Evolutionary conservation across 2,888 invertebrate genomes (phyloP).

Genomic region (Willowsia nigromaculata): DNA sequence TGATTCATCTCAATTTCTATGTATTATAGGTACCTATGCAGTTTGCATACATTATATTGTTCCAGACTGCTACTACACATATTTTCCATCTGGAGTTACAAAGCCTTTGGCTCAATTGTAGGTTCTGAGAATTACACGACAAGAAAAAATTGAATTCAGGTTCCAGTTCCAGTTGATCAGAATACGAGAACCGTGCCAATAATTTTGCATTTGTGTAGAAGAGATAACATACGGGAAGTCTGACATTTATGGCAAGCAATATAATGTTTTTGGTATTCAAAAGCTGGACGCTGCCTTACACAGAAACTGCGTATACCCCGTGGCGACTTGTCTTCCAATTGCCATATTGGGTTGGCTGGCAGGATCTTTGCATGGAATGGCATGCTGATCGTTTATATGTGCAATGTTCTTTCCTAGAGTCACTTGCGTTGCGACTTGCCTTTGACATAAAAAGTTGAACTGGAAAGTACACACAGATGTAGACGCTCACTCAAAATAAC

Average conservation of each 20-base stretch:
- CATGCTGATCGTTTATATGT: not conserved
- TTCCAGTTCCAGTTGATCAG: not conserved
- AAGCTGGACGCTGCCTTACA: not conserved
- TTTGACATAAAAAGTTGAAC: not conserved
- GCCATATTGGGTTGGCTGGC: not conserved
- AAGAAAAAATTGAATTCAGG: not conserved
- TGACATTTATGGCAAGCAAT: not conserved
- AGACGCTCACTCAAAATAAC: too few relatives aligned
- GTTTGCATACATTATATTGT: not conserved
- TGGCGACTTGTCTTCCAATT: not conserved
- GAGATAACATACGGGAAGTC: not conserved
- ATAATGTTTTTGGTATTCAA: too few relatives aligned
- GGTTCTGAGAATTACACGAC: not conserved
- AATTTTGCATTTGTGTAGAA: not conserved
- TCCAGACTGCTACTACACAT: not conserved
- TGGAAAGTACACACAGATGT: not conserved
- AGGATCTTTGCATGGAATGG: not conserved
- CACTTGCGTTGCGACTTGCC: not conserved
- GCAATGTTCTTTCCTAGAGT: not conserved
- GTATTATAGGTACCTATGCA: not conserved
- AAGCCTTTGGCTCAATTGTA: not conserved
- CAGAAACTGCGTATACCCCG: not conserved
- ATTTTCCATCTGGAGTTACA: not conserved
- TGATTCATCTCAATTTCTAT: not conserved
- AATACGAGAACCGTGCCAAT: not conserved